Base-by-base conservation (phyloP, 30 jellyfish, hydroid and myxozoan species). In the Hydractinia echinata region DNA sequence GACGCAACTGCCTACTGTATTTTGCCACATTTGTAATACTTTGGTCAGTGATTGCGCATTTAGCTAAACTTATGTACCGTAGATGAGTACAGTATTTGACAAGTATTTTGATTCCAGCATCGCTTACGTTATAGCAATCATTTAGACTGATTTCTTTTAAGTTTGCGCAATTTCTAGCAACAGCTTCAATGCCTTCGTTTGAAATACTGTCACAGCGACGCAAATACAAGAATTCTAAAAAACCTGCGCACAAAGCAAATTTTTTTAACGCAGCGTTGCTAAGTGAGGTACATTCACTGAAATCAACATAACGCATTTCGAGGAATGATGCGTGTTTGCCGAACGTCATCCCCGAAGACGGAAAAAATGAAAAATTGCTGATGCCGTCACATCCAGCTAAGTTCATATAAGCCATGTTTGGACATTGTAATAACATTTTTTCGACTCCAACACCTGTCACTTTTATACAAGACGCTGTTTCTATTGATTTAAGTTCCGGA, bases 1-100 rank as follows among this genome's bases (percentile, higher is more conserved):
- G 87, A 6, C 94, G 83, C 44, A 89, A 62, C 60, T 76, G 78
- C 73, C 74, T 73, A 76, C 88, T 81, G 62, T 79, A 81, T 77
- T 67, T 76, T 20, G 95, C 92, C 53, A 89, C 69, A 76, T 72
- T 55, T 71, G 81, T 69, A 67, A 89, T 80, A 51, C 89, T 85
- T 4, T 74, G 89, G 76, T 89, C 95, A 2, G 95, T 79, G 18
- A 89, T 81, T 30, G 88, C 71, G 55, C 97, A 89, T 76, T 84
- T 84, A 53, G 97, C 97, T 77, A 89, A 76, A 76, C 97, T 84
- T 55, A 89, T 73, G 68, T 89, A 84, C 10, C 97, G 86, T 85
- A 89, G 53, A 10, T 81, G 89, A 64, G 80, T 83, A 72, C 97
- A 84, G 54, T 76, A 72, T 81, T 84, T 81, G 55, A 82, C 72